A percentile compares a stretch with the other conserved stretches of the same genome.
phyloP scores from a whole-genome alignment of 2,113 vertebrate species.

The Platanista minor region DNA sequence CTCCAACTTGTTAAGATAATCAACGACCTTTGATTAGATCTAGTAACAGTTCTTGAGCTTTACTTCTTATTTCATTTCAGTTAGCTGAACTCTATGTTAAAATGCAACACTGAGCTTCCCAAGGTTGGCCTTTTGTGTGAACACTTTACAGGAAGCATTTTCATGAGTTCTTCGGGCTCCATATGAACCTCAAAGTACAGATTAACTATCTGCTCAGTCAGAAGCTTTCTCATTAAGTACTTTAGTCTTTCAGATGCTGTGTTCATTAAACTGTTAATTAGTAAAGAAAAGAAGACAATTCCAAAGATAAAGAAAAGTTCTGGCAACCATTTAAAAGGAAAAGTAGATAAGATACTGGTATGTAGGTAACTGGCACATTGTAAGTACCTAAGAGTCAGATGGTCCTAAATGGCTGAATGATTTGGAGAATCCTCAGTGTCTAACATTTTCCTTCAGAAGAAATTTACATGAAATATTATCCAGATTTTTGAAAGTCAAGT shows the following conservation, averaged over 20 bases:
- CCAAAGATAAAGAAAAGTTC: background rate
- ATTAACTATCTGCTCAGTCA: background rate
- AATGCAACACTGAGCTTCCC: background rate
- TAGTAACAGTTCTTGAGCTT: background rate
- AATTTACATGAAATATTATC: background rate
- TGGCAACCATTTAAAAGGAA: background rate
- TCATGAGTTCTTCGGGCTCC: background rate
- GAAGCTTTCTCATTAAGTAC: background rate
- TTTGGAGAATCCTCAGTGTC: background rate
- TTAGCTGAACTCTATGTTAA: background rate
- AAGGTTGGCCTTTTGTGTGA: background rate
- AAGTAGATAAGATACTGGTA: background rate
- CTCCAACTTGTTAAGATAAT: background rate
- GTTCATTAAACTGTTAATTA: background rate
- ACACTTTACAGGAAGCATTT: background rate
- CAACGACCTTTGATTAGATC: background rate
- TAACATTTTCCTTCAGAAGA: background rate
- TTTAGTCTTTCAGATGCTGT: background rate
- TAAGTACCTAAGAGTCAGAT: background rate
- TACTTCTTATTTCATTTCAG: background rate
- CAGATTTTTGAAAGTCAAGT: constrained; percentile 6
- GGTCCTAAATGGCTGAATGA: background rate
- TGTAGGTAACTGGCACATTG: background rate
- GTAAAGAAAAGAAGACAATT: background rate
- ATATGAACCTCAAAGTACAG: background rate